Base-by-base conservation (phyloP, 1,140 invertebrate species). In the Drosophila quadrilineata region DNA sequence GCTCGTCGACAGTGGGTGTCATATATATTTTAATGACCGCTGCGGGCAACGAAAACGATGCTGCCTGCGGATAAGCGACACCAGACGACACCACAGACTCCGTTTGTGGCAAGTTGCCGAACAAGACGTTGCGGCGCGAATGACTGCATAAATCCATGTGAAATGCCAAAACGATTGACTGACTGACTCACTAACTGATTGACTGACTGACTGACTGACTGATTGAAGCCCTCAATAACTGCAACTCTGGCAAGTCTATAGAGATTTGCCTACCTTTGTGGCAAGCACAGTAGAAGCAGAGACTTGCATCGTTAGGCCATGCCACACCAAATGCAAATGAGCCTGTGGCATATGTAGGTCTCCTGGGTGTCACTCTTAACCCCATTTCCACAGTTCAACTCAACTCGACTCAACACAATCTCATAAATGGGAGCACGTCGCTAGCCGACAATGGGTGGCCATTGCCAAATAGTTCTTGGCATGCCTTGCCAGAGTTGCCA, bases 61-160 rank as follows among this genome's bases (percentile, higher is more conserved):
- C n/a, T n/a, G n/a, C n/a, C n/a, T n/a, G n/a, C n/a, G n/a, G n/a
- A n/a, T n/a, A n/a, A n/a, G n/a, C n/a, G n/a, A n/a, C n/a, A n/a
- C n/a, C n/a, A n/a, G n/a, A n/a, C n/a, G n/a, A n/a, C n/a, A n/a
- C n/a, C n/a, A n/a, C n/a, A n/a, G n/a, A n/a, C n/a, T n/a, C n/a
- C n/a, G n/a, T n/a, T n/a, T n/a, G n/a, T n/a, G n/a, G 12, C 6
- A 29, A 41, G 41, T 52, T 19, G 10, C 16, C 16, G 36, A 36
- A 69, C 60, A 54, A n/a, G n/a, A n/a, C n/a, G n/a, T n/a, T n/a
- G 70, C 59, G 79, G 70, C 76, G 79, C 79, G 70, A 80, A 80
- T 80, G 76, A 71, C 70, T 84, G 77, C 79, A 84, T 84, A 84
- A 84, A 85, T 84, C 74, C 77, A 84, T 84, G 74, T 66, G 79